phyloP scores from a whole-genome alignment of 23 tunicate species.

The Styela clava region DNA sequence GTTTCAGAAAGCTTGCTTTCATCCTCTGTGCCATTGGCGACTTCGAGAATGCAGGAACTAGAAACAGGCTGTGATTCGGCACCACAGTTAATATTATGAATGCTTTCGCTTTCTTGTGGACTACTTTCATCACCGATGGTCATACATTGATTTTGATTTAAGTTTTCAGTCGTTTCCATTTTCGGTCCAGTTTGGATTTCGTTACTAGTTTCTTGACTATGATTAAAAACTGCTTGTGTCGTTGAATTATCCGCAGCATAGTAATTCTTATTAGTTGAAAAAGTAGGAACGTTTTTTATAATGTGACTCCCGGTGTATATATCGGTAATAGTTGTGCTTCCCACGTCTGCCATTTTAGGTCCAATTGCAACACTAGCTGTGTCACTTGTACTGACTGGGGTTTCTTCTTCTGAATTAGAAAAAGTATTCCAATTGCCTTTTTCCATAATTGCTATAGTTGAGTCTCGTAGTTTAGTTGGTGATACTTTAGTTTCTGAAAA shows the following conservation, averaged over 20 bases:
- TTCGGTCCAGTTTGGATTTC: background rate
- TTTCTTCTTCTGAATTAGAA: background rate
- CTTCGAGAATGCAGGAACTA: background rate
- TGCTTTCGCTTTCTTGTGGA: background rate
- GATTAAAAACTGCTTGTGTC: background rate
- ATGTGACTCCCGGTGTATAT: background rate
- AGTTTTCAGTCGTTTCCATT: too few species aligned
- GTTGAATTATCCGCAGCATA: background rate
- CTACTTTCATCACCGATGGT: background rate
- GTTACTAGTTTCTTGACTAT: background rate
- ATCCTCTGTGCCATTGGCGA: background rate
- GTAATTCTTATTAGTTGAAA: background rate
- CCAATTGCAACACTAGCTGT: background rate
- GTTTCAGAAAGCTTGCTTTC: background rate
- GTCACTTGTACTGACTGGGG: background rate
- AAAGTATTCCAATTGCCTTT: background rate
- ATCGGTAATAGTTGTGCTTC: background rate
- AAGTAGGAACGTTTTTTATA: background rate
- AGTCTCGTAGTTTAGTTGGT: background rate
- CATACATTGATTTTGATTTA: background rate
- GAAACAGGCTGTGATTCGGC: background rate
- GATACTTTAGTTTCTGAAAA: slow-evolving; percentile 1
- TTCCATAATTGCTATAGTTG: background rate
- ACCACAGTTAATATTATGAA: background rate
- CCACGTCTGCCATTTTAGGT: background rate